A percentile compares a stretch with the other conserved stretches of the same genome.
Conservation (phyloP, 2,797 vertebrate genomes). For the Phrynocephalus vlangalii region DNA sequence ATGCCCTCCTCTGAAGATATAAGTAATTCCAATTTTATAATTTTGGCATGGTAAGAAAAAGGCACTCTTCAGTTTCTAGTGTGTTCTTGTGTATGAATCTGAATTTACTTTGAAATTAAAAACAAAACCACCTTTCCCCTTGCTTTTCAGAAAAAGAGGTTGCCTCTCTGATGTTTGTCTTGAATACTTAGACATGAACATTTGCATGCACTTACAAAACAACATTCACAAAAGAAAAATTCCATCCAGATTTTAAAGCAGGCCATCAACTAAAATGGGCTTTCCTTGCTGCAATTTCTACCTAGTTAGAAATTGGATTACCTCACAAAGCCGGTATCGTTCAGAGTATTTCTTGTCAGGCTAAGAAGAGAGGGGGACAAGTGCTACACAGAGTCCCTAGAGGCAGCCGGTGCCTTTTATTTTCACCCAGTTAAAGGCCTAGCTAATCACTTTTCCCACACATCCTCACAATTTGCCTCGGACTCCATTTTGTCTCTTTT, state of each 20-base stretch:
- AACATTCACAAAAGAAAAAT: fast-evolving
- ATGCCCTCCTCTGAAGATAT: too few relatives aligned
- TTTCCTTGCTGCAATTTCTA: neutral
- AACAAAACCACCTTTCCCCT: neutral
- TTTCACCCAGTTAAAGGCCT: neutral
- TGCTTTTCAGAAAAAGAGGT: neutral
- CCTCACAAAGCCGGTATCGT: neutral
- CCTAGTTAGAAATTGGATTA: too few relatives aligned
- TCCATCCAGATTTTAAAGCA: fast-evolving
- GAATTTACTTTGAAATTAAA: neutral
- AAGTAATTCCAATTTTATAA: too few relatives aligned
- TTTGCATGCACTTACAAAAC: neutral
- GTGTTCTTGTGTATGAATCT: too few relatives aligned
- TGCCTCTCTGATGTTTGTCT: neutral
- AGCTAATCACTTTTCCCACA: slow-evolving; percentile 40
- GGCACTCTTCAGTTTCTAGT: too few relatives aligned
- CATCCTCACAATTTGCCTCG: slow-evolving; percentile 50
- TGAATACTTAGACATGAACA: neutral
- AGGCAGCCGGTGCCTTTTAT: fast-evolving
- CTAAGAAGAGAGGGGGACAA: neutral
- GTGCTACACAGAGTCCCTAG: neutral
- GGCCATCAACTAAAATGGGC: neutral
- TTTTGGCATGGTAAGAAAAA: too few relatives aligned
- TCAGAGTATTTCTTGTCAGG: fast-evolving
- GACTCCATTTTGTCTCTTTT: slow-evolving; percentile 73